These are phyloP conservation scores for Bombus balteatus DNA, from an alignment of 1,140 invertebrate genomes.

Conservation along the genomic window DNA sequence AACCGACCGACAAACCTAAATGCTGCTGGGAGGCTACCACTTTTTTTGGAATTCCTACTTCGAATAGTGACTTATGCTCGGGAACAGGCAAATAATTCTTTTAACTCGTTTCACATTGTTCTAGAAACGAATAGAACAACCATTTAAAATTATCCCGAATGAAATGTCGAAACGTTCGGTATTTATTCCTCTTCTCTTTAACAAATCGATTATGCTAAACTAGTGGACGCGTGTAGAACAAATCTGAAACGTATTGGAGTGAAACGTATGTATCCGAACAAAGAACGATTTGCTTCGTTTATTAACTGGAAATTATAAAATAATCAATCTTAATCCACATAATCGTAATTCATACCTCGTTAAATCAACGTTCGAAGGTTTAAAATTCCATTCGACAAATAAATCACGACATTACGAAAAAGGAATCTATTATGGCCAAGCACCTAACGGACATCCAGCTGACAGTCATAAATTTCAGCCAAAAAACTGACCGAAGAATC, in stretches of 20 bases:
- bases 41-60: constrained; percentile 1
- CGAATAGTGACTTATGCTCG: background rate
- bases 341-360: background rate
- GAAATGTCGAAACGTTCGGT: no score
- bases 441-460: background rate
- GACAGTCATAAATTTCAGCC: constrained; percentile 33
- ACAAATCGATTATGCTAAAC: no score
- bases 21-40: background rate
- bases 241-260: no score
- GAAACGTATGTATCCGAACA: no score
- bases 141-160: no score
- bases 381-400: background rate
- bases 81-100: background rate
- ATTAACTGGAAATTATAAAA: background rate
- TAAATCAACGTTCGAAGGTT: background rate
- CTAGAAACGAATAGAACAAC: background rate
- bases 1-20: constrained; percentile 42
- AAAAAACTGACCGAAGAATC: constrained; percentile 36
- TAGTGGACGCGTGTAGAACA: no score
- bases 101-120: background rate
- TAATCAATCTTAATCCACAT: background rate
- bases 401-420: constrained; percentile 34
- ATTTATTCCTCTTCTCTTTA: no score
- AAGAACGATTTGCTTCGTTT: no score
- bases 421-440: constrained; percentile 23